A percentile compares a stretch with the other conserved stretches of the same genome.
phyloP scores from a whole-genome alignment of 2,113 vertebrate genomes.

The Malurus alboscapulatus region DNA sequence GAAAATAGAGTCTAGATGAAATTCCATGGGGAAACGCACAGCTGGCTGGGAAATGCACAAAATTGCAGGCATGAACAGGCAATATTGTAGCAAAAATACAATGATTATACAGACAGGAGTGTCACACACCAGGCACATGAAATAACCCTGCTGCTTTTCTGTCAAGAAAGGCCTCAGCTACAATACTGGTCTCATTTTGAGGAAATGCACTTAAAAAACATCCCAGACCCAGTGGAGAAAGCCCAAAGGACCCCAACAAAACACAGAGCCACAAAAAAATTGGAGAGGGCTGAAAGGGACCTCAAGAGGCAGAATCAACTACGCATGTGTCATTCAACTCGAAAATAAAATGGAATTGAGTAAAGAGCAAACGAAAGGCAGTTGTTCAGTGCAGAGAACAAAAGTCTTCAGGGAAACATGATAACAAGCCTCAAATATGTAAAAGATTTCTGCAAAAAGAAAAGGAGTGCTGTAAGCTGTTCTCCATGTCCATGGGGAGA shows the following conservation, averaged over 20 bases:
- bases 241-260: not conserved
- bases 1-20: not conserved
- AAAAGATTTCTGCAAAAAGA: slow-evolving; percentile 27
- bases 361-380: slow-evolving; percentile 13
- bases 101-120: not conserved
- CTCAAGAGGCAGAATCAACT: slow-evolving; percentile 21
- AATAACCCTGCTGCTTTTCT: not conserved
- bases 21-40: not conserved
- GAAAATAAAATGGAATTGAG: slow-evolving; percentile 35
- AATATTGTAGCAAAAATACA: not conserved
- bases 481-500: not conserved
- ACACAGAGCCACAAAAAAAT: not conserved
- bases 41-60: not conserved
- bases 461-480: not conserved
- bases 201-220: not conserved
- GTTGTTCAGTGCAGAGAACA: not conserved
- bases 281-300: not conserved
- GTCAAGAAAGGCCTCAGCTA: not conserved
- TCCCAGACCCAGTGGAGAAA: not conserved
- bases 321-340: slow-evolving; percentile 4
- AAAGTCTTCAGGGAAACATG: slow-evolving; percentile 41
- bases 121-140: accelerated
- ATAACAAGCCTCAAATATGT: slow-evolving; percentile 48
- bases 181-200: not conserved
- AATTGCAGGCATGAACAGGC: not conserved